Conservation (phyloP, 2,797 vertebrate genomes). For the Tolypeutes matacus region DNA sequence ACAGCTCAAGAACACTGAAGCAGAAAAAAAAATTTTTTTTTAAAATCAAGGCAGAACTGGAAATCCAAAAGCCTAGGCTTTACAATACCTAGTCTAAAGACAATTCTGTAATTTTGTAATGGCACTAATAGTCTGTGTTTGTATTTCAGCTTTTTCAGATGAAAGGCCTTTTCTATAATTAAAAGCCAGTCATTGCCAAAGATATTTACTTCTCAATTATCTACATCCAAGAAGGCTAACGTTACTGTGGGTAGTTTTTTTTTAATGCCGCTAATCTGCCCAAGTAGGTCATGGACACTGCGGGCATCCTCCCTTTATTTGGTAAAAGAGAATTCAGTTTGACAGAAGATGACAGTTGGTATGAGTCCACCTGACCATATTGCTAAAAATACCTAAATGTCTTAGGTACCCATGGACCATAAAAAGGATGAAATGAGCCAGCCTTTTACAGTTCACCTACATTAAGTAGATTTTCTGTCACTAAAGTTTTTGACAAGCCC, state of each 20-base stretch:
- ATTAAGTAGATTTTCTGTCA: conserved; percentile 18
- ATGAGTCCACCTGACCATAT: conserved; percentile 25
- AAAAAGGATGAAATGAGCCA: not conserved
- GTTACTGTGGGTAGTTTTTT: conserved; percentile 10
- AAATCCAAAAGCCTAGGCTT: not conserved
- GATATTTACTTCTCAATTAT: conserved; percentile 8
- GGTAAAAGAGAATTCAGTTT: conserved; percentile 48
- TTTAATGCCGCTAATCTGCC: conserved; percentile 10
- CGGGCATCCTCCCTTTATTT: conserved; percentile 34
- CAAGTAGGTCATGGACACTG: conserved; percentile 31
- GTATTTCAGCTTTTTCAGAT: conserved; percentile 46
- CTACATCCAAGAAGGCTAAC: not conserved
- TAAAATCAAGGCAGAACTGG: not conserved
- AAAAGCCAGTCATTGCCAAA: conserved; percentile 5
- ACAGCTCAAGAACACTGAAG: conserved; percentile 44
- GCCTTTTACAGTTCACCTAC: not conserved
- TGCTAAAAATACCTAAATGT: conserved; percentile 65
- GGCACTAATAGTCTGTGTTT: not conserved
- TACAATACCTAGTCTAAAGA: not conserved
- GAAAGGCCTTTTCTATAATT: conserved; percentile 56
- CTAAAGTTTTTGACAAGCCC: conserved; percentile 56
- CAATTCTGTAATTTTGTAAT: not conserved
- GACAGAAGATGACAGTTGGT: conserved; percentile 60
- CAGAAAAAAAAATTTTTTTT: conserved; percentile 52
- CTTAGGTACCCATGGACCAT: not conserved